Evolutionary conservation across 2,113 vertebrate species (phyloP), one percentile per base, ranked within the genome.

Genomic region (Sphyrna mokarran): DNA sequence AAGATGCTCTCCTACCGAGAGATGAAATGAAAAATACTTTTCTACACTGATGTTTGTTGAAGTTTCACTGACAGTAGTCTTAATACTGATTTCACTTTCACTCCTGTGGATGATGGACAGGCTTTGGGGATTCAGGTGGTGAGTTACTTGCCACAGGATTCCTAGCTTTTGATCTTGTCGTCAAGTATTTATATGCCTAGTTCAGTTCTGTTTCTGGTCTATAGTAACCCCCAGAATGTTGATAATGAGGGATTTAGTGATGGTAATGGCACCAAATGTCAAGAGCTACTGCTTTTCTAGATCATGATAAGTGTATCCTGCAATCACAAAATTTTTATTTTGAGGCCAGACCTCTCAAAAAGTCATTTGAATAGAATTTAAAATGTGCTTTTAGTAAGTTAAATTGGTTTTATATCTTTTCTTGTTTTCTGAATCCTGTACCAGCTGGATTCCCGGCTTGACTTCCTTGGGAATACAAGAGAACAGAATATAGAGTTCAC

Each of bases 401-500:
- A 96, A 83, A 83, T 43, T 6, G 0, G 37, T 40, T 83, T 83
- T 83, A 83, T 20, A 83, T 43, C 18, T 83, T 96, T 13, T 11
- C 89, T 48, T 61, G 83, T n/a, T 1, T 58, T 54, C 96, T 66
- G 26, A 63, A 95, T 95, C 95, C 96, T 3, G 83, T 97, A 90
- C 70, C 96, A 99, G 99, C 97, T 98, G 97, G 98, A 99, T 29
- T 97, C 96, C 95, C 98, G 98, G 69, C 70, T 97, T 70, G 98
- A 98, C 80, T 96, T 96, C 23, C 96, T 97, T 4, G 98, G 98
- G 61, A 98, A 99, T 96, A 98, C 98, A 0, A 98, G 98, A 96
- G 99, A 99, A 96, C 98, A 98, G 97, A 96, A 98, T 87, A 96
- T 98, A 96, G 98, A 99, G 96, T 99, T 99, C 96, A 98, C 98